Conservation (phyloP, 2,113 vertebrate species). For the Fulmarus glacialis region DNA sequence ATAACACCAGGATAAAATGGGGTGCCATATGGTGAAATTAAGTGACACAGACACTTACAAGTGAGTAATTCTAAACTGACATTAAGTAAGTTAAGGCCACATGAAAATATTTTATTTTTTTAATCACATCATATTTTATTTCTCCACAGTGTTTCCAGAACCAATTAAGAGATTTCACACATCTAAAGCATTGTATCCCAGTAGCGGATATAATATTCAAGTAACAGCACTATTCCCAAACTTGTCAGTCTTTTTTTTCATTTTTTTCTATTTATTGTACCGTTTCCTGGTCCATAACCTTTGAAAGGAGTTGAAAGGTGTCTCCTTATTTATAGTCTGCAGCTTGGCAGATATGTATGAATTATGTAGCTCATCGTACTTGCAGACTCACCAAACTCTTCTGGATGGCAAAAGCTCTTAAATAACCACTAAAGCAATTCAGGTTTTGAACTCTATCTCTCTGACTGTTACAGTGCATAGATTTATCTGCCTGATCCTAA, state of each 20-base stretch:
- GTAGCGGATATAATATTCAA: neutral
- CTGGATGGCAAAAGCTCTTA: neutral
- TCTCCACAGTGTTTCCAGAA: neutral
- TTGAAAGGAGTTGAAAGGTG: neutral
- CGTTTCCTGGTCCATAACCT: neutral
- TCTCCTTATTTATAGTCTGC: neutral
- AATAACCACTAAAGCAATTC: neutral
- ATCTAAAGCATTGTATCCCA: neutral
- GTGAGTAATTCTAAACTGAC: neutral
- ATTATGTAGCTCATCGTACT: neutral
- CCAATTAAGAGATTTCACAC: neutral
- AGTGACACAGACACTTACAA: neutral
- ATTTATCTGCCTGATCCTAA: neutral
- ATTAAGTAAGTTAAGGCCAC: neutral
- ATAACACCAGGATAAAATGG: conserved; percentile 31
- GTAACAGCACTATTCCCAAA: neutral
- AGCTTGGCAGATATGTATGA: neutral
- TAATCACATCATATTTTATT: neutral
- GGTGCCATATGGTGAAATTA: conserved; percentile 42
- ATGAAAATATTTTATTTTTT: neutral
- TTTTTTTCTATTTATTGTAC: neutral
- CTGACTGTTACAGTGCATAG: neutral
- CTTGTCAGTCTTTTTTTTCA: neutral
- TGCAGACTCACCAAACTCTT: neutral
- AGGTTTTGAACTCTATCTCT: neutral